These are phyloP conservation scores for Eclectus roratus DNA, from an alignment of 2,113 vertebrate genomes.

Conservation along the genomic window DNA sequence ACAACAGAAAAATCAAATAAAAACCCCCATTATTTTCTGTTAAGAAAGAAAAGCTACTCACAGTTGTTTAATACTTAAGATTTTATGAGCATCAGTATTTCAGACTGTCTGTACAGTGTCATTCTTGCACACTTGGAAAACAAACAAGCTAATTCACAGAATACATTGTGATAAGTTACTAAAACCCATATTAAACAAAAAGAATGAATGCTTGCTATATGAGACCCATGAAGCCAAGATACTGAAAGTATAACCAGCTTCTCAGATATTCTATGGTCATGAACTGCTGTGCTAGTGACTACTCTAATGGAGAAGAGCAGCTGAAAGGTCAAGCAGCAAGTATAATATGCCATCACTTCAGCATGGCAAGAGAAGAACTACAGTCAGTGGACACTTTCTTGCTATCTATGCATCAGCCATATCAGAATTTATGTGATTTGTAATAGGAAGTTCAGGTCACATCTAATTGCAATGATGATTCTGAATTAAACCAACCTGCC, in stretches of 20 bases:
- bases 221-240: neutral
- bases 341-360: neutral
- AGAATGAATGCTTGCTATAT: neutral
- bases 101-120: fast-evolving
- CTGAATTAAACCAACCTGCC: neutral
- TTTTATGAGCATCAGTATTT: neutral
- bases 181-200: neutral
- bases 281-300: neutral
- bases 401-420: neutral
- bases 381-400: neutral
- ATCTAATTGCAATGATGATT: neutral
- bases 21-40: neutral
- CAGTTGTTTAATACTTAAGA: neutral
- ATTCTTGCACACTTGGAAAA: neutral
- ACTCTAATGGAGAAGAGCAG: neutral
- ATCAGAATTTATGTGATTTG: neutral
- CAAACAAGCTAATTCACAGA: neutral
- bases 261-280: neutral
- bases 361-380: neutral
- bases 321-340: neutral
- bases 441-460: neutral
- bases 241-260: neutral
- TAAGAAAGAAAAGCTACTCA: neutral
- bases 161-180: neutral
- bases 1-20: neutral